phyloP scores from a whole-genome alignment of 2,113 vertebrate genomes.

The Poeciliopsis occidentalis region DNA sequence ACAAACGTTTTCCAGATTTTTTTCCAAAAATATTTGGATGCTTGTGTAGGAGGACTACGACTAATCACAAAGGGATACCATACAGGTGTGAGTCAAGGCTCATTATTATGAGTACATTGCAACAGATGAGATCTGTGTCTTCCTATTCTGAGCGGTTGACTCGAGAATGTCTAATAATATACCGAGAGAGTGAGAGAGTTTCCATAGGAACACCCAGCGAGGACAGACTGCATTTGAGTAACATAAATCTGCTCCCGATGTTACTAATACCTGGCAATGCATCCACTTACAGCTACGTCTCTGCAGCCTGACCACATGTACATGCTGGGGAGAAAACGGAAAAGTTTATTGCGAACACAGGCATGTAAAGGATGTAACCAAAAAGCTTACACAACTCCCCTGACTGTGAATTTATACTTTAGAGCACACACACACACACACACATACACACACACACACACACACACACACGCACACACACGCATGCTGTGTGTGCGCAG shows the following conservation, averaged over 20 bases:
- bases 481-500: slow-evolving; percentile 10
- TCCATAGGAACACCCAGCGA: slow-evolving; percentile 79
- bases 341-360: slow-evolving; percentile 17
- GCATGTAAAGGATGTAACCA: slow-evolving; percentile 45
- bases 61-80: not conserved
- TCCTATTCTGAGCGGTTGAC: slow-evolving; percentile 69
- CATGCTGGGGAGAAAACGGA: slow-evolving; percentile 10
- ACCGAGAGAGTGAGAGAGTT: slow-evolving; percentile 70
- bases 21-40: too few species aligned
- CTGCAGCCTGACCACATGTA: not conserved
- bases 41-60: not conserved
- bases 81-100: slow-evolving; percentile 24
- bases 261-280: slow-evolving; percentile 69
- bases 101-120: slow-evolving; percentile 46
- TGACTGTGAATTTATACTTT: slow-evolving; percentile 54
- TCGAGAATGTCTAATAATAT: slow-evolving; percentile 74
- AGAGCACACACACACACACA: slow-evolving; percentile 26
- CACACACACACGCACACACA: not conserved
- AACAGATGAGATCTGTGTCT: slow-evolving; percentile 59
- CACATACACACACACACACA: too few species aligned
- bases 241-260: slow-evolving; percentile 69
- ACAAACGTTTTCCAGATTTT: too few species aligned
- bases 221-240: slow-evolving; percentile 74
- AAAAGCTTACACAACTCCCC: slow-evolving; percentile 61
- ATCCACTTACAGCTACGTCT: slow-evolving; percentile 16